Evolutionary conservation across 2,888 invertebrate species (phyloP), one percentile per base, ranked within the genome.

Genomic region (Drosophila emarginata): DNA sequence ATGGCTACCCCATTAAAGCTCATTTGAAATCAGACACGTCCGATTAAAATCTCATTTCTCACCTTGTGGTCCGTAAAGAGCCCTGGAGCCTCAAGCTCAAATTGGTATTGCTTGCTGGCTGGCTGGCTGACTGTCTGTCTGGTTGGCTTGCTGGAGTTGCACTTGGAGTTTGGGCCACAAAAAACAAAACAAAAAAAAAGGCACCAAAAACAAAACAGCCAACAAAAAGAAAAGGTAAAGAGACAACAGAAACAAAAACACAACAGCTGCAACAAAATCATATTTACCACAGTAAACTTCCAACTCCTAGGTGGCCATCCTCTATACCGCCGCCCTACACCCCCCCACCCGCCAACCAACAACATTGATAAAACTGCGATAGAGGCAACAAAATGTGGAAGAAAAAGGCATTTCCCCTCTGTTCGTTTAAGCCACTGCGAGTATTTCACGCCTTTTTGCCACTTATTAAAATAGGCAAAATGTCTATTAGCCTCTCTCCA

Each of bases 31-130:
- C 91, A 91, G 91, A 91, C 90, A 91, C 89, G 90, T 91, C 90
- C 91, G 91, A 91, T 91, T 91, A 91, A 91, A 91, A 91, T 91
- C 91, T 91, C 89, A 91, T 91, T 91, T 91, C 91, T 91, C 91
- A 91, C 91, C 91, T 91, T 83, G 83, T 84, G 87, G 87, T 72
- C 60, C 71, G 72, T 51, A 45, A 45, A 45, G 45, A 45, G 45
- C 45, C 45, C 45, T 45, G 18, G 12, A 59, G 72, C 72, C 84
- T 80, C 80, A 78, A 73, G 87, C 77, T 79, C 80, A 80, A 83
- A 86, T 76, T 84, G 81, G 66, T 53, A 61, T 53, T 37, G 40
- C 54, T 32, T 26, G 51, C 37, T 36, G 21, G 28, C 58, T 40
- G 40, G 2, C 9, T 32, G 32, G 9, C 32, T 9, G 14, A 9